Evolutionary conservation across 1,140 invertebrate species (phyloP).

Genomic region (Mycetomoellerius zeteki): DNA sequence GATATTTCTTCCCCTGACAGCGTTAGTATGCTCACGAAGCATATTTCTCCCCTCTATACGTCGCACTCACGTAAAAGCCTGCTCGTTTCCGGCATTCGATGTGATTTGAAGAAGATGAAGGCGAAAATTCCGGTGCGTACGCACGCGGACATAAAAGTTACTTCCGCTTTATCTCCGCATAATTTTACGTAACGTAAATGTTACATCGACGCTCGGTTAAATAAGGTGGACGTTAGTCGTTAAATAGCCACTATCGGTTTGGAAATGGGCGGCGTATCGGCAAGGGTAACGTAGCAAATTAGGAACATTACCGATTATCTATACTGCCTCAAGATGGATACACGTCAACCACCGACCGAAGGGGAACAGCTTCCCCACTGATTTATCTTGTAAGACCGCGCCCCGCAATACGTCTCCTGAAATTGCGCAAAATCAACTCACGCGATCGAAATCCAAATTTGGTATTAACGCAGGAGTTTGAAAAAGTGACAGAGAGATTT

Average conservation of each 20-base stretch:
- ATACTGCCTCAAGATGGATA: conserved; percentile 60
- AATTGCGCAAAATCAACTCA: not conserved
- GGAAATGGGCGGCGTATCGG: conserved; percentile 62
- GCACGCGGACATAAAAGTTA: conserved; percentile 29
- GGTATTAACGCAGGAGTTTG: not conserved
- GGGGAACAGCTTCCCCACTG: not conserved
- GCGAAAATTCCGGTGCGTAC: not conserved
- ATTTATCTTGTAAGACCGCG: conserved; percentile 48
- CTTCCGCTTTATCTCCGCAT: conserved; percentile 46
- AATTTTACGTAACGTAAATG: conserved; percentile 71
- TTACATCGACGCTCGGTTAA: conserved; percentile 55
- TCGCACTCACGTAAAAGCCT: conserved; percentile 29
- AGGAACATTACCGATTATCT: conserved; percentile 60
- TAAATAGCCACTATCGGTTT: conserved; percentile 36
- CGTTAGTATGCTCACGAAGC: conserved; percentile 41
- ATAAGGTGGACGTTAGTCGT: conserved; percentile 62
- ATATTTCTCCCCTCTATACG: conserved; percentile 6
- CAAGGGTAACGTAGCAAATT: conserved; percentile 70
- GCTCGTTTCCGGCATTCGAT: conserved; percentile 43
- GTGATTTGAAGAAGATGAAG: conserved; percentile 30
- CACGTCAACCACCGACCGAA: conserved; percentile 27
- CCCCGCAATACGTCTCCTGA: not conserved
- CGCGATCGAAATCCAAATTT: not conserved
- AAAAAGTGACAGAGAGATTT: not conserved
- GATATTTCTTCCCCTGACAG: conserved; percentile 28